Evolutionary conservation across 2,113 vertebrate species (phyloP).

Genomic region (Pedetes capensis): DNA sequence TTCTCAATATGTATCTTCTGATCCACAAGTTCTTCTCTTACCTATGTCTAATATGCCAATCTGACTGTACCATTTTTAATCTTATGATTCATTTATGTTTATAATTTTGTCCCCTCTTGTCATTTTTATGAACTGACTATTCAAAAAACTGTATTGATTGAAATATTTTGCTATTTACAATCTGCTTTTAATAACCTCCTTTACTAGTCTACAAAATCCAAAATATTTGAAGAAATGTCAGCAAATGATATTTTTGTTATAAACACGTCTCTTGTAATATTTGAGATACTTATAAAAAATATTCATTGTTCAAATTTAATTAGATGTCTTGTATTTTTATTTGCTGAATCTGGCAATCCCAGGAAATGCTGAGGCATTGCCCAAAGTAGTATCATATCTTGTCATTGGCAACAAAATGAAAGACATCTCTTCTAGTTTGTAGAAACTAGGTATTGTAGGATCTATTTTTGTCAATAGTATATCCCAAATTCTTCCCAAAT

Average conservation of each 20-base stretch:
- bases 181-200: neutral
- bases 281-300: neutral
- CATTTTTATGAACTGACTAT: neutral
- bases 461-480: neutral
- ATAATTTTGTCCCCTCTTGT: neutral
- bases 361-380: neutral
- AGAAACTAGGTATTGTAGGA: neutral
- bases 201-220: neutral
- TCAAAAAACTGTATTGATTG: neutral
- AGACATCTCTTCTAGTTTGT: neutral
- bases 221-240: conserved; percentile 29
- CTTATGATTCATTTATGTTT: neutral
- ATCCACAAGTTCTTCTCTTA: neutral
- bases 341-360: neutral
- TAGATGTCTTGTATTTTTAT: neutral
- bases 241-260: neutral
- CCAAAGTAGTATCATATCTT: neutral
- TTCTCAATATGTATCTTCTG: neutral
- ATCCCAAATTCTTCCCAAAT: conserved; percentile 1
- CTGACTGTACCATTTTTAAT: neutral
- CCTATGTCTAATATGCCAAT: neutral
- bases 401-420: conserved; percentile 9
- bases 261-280: neutral
- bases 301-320: neutral
- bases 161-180: neutral